Evolutionary conservation across 2,888 invertebrate species (phyloP).

Genomic region (Hetaerina titia): DNA sequence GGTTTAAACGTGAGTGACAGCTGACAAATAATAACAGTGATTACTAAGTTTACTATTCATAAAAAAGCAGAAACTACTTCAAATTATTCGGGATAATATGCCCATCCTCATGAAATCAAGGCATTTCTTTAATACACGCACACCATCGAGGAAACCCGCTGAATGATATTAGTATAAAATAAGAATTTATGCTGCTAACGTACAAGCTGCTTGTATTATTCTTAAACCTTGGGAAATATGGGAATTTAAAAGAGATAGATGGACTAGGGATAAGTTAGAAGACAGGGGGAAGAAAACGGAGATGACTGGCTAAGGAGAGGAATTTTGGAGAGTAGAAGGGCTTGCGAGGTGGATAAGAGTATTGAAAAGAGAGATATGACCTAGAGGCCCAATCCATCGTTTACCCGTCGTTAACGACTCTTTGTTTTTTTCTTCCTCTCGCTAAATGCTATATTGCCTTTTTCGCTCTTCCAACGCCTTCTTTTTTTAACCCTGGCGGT

Average conservation of each 20-base stretch:
- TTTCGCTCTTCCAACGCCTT: not conserved
- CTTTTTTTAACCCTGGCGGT: not conserved
- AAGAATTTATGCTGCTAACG: too few relatives aligned
- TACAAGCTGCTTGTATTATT: too few relatives aligned
- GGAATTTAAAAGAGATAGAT: not conserved
- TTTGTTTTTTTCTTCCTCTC: not conserved
- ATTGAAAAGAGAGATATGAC: not conserved
- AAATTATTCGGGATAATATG: too few relatives aligned
- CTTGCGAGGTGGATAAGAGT: not conserved
- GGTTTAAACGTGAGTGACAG: too few relatives aligned
- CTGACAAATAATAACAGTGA: too few relatives aligned
- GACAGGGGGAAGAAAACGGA: not conserved
- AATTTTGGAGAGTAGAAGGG: not conserved
- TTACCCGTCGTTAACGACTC: not conserved
- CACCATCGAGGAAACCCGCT: too few relatives aligned
- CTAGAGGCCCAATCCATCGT: not conserved
- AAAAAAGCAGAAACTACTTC: too few relatives aligned
- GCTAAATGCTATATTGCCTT: constrained; percentile 37
- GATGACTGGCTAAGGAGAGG: not conserved
- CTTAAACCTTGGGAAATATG: too few relatives aligned
- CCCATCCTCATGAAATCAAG: too few relatives aligned
- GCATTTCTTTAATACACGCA: too few relatives aligned
- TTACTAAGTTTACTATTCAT: too few relatives aligned
- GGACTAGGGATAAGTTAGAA: not conserved
- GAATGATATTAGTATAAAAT: too few relatives aligned